Evolutionary conservation across 23 tunicate species (phyloP).

Genomic region (Ciona savignyi): DNA sequence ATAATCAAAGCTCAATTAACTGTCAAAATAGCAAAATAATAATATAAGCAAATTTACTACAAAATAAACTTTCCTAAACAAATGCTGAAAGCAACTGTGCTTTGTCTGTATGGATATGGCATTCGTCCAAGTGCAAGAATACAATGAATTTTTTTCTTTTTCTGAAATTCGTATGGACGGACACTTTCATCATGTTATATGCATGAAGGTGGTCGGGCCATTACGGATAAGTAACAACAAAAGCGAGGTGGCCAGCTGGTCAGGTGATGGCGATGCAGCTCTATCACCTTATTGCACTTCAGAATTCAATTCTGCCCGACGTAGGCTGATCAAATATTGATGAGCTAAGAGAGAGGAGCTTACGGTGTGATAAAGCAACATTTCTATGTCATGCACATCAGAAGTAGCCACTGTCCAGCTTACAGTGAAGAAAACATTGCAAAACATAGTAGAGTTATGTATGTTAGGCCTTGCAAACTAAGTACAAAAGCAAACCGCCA

Average conservation of each 20-base stretch:
- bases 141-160: neutral
- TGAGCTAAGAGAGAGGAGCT: conserved; percentile 9
- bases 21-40: too few species aligned
- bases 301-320: conserved; percentile 32
- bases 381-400: neutral
- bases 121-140: neutral
- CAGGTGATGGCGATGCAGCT: neutral
- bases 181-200: neutral
- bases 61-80: neutral
- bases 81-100: neutral
- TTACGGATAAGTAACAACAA: conserved; percentile 1
- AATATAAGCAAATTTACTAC: neutral
- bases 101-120: neutral
- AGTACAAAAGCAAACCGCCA: too few species aligned
- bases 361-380: neutral
- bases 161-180: neutral
- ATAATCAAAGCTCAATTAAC: too few species aligned
- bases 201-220: neutral
- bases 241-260: neutral
- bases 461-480: too few species aligned
- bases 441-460: too few species aligned
- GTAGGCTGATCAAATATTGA: conserved; percentile 19
- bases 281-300: conserved; percentile 9
- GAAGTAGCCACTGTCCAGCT: neutral
- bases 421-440: neutral